Evolutionary conservation across 2,888 invertebrate species (phyloP).

Genomic region (Lithophane leautieri): DNA sequence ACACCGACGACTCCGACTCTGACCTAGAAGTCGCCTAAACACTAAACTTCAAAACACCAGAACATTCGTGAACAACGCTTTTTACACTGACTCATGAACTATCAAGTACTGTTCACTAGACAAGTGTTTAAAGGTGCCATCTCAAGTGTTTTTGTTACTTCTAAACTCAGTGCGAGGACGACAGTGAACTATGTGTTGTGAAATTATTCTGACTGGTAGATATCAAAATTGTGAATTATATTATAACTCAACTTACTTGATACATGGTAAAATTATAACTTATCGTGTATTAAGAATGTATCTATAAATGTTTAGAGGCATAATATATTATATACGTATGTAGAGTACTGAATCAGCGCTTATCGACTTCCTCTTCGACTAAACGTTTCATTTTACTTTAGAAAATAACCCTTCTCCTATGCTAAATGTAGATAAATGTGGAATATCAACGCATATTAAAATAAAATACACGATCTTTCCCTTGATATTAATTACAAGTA

Average conservation of each 20-base stretch:
- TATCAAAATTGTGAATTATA: slow-evolving; percentile 59
- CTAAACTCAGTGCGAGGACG: slow-evolving; percentile 40
- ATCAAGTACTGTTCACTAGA: slow-evolving; percentile 33
- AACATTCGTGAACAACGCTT: slow-evolving; percentile 26
- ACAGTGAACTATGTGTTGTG: slow-evolving; percentile 46
- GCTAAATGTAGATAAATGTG: slow-evolving; percentile 28
- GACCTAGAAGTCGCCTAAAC: slow-evolving; percentile 95
- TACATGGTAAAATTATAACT: slow-evolving; percentile 50
- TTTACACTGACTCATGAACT: slow-evolving; percentile 33
- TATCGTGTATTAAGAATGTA: slow-evolving; percentile 61
- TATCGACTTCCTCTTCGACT: slow-evolving; percentile 42
- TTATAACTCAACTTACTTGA: slow-evolving; percentile 57
- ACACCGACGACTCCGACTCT: slow-evolving; percentile 94
- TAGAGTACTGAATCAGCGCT: slow-evolving; percentile 37
- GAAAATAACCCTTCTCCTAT: slow-evolving; percentile 28
- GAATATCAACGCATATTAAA: slow-evolving; percentile 7
- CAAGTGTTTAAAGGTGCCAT: slow-evolving; percentile 36
- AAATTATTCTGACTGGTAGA: slow-evolving; percentile 51
- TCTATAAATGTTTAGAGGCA: slow-evolving; percentile 62
- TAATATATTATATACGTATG: slow-evolving; percentile 54
- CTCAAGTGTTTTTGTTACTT: slow-evolving; percentile 44
- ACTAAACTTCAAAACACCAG: slow-evolving; percentile 10
- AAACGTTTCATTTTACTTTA: slow-evolving; percentile 47
- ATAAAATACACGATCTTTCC: not conserved
- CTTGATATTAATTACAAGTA: slow-evolving; percentile 15